phyloP scores from a whole-genome alignment of 2,797 vertebrate genomes.

The Lithobates pipiens region DNA sequence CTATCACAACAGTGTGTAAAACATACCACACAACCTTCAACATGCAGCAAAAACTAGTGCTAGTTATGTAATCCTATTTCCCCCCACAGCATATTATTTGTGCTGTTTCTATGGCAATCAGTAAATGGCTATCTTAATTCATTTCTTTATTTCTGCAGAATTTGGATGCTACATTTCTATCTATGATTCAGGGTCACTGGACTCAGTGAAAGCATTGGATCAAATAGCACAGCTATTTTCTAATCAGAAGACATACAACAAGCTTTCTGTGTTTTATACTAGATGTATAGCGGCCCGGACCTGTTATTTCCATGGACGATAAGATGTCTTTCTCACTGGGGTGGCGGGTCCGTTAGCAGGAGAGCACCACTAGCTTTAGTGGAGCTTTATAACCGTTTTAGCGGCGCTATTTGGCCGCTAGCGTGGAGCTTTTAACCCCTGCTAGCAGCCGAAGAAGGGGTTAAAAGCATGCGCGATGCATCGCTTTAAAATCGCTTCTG shows the following conservation, averaged over 20 bases:
- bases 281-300: too few relatives aligned
- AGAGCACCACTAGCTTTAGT: too few relatives aligned
- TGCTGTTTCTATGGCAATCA: conserved; percentile 33
- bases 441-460: too few relatives aligned
- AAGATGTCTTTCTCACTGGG: not conserved
- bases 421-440: too few relatives aligned
- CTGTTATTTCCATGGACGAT: not conserved
- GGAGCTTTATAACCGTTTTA: too few relatives aligned
- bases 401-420: too few relatives aligned
- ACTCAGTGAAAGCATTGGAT: not conserved
- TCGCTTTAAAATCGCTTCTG: too few relatives aligned
- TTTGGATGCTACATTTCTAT: conserved; percentile 1
- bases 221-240: not conserved
- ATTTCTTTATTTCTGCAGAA: not conserved
- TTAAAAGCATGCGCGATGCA: too few relatives aligned
- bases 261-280: too few relatives aligned
- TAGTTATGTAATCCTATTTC: not conserved
- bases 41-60: not conserved
- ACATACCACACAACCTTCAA: not conserved
- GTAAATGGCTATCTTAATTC: not conserved
- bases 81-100: too few relatives aligned
- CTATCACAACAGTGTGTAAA: too few relatives aligned
- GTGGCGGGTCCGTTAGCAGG: too few relatives aligned
- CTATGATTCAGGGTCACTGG: conserved; percentile 4
- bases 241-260: not conserved